phyloP scores from a whole-genome alignment of 2,113 vertebrate species.

The Pelobates fuscus region DNA sequence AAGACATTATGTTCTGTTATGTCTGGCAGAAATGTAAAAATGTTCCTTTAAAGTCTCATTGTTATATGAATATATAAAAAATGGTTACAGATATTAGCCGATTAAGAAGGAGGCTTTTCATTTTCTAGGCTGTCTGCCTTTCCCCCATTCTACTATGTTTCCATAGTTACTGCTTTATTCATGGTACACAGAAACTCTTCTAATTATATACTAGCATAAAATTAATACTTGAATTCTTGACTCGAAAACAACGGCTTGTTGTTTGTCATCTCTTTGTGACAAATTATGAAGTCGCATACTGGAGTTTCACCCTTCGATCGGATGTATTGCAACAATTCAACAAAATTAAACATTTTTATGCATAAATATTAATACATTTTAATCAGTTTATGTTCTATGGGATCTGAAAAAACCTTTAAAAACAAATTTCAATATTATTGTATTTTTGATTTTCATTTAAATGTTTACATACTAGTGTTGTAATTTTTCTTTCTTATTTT shows the following conservation, averaged over 20 bases:
- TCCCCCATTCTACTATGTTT: slow-evolving; percentile 66
- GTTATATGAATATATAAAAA: slow-evolving; percentile 38
- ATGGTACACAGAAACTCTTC: slow-evolving; percentile 71
- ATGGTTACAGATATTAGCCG: slow-evolving; percentile 60
- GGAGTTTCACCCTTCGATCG: slow-evolving; percentile 53
- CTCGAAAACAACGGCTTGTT: slow-evolving; percentile 68
- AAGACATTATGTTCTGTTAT: too few species aligned
- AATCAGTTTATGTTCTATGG: too few species aligned
- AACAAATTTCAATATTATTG: too few species aligned
- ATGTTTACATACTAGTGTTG: too few species aligned
- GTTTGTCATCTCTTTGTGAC: slow-evolving; percentile 63
- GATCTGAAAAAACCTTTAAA: too few species aligned
- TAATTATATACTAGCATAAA: slow-evolving; percentile 77
- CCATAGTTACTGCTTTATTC: slow-evolving; percentile 78
- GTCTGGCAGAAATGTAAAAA: too few species aligned
- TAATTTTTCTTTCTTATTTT: too few species aligned
- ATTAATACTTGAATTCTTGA: slow-evolving; percentile 73
- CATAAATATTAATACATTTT: too few species aligned
- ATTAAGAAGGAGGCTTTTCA: slow-evolving; percentile 60
- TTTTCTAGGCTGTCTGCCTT: slow-evolving; percentile 60
- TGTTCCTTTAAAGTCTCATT: background rate
- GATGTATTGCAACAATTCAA: too few species aligned
- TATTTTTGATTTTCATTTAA: too few species aligned
- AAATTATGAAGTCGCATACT: slow-evolving; percentile 57
- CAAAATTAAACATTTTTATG: too few species aligned